Base-by-base conservation (phyloP, 2,797 vertebrate genomes). In the Threskiornis aethiopicus region DNA sequence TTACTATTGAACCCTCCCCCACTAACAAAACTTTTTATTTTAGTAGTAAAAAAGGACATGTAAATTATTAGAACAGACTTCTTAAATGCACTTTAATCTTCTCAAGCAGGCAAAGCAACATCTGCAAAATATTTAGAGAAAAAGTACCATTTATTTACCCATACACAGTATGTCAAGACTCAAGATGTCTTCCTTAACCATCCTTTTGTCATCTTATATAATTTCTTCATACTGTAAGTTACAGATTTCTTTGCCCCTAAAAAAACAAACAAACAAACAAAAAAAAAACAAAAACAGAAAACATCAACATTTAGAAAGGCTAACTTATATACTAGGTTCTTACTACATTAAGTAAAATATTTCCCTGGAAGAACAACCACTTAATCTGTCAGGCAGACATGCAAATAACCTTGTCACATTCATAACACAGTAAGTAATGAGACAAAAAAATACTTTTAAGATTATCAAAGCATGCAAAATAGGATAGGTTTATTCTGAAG, bases 161-260 rank as follows among this genome's bases (percentile, higher is more conserved):
- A 87, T 35, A 95, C 35, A 88, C 21, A 93, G 83, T 70, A 93
- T 20, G 44, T 35, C 28, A 95, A 90, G 67, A 89, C 44, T 81
- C 85, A 94, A 8, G 97, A 90, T 0, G 97, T 93, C 97, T 98
- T 99, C 97, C 97, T 98, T 92, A 98, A 97, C 98, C 98, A 99
- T 80, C 99, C 99, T 93, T 97, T 99, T 98, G 99, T 98, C 99
- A 99, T 99, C 98, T 99, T 99, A 81, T 98, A 94, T 54, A 99
- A 97, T 97, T 99, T 99, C 96, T 98, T 99, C 42, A 98, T 97
- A 97, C 99, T 99, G 94, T 99, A 99, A 7, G 97, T 98, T 94
- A 99, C 17, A 0, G 99, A 98, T 93, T 99, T 99, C 98, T 98
- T 98, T 87, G 99, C 42, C 26, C 99, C 99, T 99, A 95, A 76